A percentile compares a stretch with the other conserved stretches of the same genome.
Evolutionary conservation across 2,888 invertebrate species (phyloP).

Genomic region (Acrobasis suavella): DNA sequence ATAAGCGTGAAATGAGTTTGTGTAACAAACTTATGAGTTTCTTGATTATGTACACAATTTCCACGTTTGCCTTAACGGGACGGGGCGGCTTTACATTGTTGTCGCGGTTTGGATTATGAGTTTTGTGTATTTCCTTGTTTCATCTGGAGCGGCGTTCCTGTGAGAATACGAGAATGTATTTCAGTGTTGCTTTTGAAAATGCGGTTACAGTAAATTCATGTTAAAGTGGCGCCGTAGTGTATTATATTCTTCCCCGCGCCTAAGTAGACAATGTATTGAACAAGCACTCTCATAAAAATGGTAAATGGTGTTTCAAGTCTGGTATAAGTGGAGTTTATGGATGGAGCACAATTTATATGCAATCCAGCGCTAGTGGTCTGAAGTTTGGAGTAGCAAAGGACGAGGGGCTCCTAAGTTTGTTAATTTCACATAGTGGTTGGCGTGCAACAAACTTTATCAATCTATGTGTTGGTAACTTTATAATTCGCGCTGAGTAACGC

Average conservation of each 20-base stretch:
- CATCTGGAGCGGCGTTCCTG: not conserved
- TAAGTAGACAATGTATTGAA: not conserved
- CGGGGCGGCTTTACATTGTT: constrained; percentile 19
- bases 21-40: constrained; percentile 23
- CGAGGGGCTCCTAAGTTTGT: constrained; percentile 63
- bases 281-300: not conserved
- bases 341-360: constrained; percentile 55
- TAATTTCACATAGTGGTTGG: constrained; percentile 69
- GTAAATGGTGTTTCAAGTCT: not conserved
- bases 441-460: constrained; percentile 70
- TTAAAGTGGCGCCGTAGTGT: not conserved
- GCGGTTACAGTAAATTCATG: constrained; percentile 3
- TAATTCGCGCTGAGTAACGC: constrained; percentile 40
- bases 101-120: constrained; percentile 24
- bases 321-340: constrained; percentile 36
- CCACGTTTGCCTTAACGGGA: constrained; percentile 12
- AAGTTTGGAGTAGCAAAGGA: constrained; percentile 55
- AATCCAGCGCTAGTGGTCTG: constrained; percentile 46
- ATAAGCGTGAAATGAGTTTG: constrained; percentile 17
- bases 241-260: not conserved
- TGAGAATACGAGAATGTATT: not conserved
- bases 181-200: constrained; percentile 3
- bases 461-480: constrained; percentile 58
- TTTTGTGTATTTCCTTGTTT: constrained; percentile 19
- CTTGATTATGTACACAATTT: constrained; percentile 21